These are phyloP conservation scores for Luscinia luscinia DNA, from an alignment of 2,797 vertebrate genomes.

Conservation along the genomic window DNA sequence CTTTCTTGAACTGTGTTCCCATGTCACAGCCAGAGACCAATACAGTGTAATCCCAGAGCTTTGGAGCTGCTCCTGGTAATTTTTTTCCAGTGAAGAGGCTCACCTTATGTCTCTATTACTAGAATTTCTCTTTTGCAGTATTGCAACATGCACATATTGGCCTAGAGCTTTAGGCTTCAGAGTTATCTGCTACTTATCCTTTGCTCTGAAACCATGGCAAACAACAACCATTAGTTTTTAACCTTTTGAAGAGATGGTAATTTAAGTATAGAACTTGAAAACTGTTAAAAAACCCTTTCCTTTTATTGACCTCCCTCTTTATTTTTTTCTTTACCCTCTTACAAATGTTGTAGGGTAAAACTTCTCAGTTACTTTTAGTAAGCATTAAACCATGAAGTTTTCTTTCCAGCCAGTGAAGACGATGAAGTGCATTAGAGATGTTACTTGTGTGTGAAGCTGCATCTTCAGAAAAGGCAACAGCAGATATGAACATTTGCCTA, in stretches of 20 bases:
- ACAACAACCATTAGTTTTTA: neutral
- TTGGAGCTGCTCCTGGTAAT: neutral
- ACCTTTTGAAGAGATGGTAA: neutral
- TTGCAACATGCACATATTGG: neutral
- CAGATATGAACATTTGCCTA: neutral
- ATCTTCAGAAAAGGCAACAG: neutral
- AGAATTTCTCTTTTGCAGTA: neutral
- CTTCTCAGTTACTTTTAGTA: neutral
- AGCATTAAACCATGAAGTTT: neutral
- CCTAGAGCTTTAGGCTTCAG: neutral
- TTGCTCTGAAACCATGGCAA: neutral
- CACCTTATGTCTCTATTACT: neutral
- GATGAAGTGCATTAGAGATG: neutral
- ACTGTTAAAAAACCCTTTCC: neutral
- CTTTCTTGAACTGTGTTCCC: neutral
- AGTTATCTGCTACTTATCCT: neutral
- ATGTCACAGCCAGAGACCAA: neutral
- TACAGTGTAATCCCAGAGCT: neutral
- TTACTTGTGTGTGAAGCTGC: neutral
- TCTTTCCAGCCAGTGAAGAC: neutral
- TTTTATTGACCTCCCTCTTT: neutral
- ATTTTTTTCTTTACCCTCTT: neutral
- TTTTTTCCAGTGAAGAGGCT: neutral
- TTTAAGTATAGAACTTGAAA: neutral
- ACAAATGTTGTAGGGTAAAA: neutral